Conservation (phyloP, 2,888 invertebrate genomes). For the Geotrupes spiniger region DNA sequence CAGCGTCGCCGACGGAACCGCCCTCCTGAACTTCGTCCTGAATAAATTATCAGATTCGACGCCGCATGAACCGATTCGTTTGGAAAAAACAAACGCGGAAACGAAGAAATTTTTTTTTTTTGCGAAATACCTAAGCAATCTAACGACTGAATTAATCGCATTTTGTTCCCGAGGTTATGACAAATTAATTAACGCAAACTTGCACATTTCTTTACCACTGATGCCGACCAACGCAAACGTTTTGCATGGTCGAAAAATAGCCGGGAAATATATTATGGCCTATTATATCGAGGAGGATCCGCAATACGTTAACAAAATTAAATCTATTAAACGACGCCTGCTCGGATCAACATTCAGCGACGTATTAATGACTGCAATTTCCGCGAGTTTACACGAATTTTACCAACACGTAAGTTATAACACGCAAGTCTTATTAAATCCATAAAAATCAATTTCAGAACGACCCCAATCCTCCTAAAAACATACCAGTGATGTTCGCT, state of each 20-base stretch:
- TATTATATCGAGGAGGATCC: slow-evolving; percentile 12
- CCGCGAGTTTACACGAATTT: slow-evolving; percentile 17
- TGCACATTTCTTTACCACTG: slow-evolving; percentile 10
- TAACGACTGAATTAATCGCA: too few relatives aligned
- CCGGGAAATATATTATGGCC: slow-evolving; percentile 13
- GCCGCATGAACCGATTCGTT: too few relatives aligned
- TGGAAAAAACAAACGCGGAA: too few relatives aligned
- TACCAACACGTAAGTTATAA: slow-evolving; percentile 13
- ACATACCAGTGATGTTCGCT: too few relatives aligned
- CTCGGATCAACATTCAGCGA: slow-evolving; percentile 12
- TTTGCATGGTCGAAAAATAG: slow-evolving; percentile 12
- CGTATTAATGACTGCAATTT: slow-evolving; percentile 14
- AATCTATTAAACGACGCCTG: slow-evolving; percentile 13
- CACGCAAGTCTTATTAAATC: too few relatives aligned
- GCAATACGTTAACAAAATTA: slow-evolving; percentile 14
- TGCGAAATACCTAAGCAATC: too few relatives aligned
- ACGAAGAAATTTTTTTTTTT: too few relatives aligned
- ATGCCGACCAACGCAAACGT: slow-evolving; percentile 9
- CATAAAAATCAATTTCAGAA: too few relatives aligned
- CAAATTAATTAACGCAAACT: slow-evolving; percentile 6
- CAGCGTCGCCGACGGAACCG: too few relatives aligned
- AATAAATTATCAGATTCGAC: too few relatives aligned
- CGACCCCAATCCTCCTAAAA: too few relatives aligned
- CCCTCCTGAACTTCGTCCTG: too few relatives aligned
- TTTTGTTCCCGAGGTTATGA: neutral